Base-by-base conservation (phyloP, 2,113 vertebrate species). In the Morone saxatilis region DNA sequence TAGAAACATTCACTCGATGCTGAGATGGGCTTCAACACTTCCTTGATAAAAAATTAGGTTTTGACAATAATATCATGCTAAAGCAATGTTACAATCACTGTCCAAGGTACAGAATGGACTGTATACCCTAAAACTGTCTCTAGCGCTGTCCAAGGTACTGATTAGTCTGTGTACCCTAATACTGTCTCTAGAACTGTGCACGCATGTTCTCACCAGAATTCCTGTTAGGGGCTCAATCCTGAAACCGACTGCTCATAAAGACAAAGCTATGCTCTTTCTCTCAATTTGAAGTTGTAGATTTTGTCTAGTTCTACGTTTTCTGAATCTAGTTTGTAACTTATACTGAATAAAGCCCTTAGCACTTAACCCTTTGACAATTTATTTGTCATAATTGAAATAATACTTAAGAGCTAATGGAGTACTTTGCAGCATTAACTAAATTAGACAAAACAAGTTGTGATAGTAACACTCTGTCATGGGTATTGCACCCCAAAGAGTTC, bases 381-480 rank as follows among this genome's bases (percentile, higher is more conserved):
- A 59, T 66, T 50, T 59, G 31, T 59, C 45, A 54, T 53, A 66
- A 70, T 71, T 66, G 6, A 71, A 79, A 70, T 53, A 1, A 59
- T 51, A 73, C 31, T 80, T 51, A 20, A 38, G 47, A 40, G 38
- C n/a, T 77, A 45, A 74, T 48, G 43, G 65, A 65, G 43, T 60
- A 65, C 61, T 75, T 57, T 53, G 20, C 40, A 6, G 7, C 62
- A 75, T 20, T 43, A 12, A 78, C 59, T 72, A 65, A 25, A 76
- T 80, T 59, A 48, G 7, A 76, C n/a, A 71, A 57, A 76, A 59
- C 51, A 63, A 50, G 22, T 71, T 56, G 41, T 38, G 14, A 41
- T 56, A 22, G 19, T 11, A 5, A 61, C 36, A 61, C 22, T 38
- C 43, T 40, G n/a, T 53, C 61, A 47, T 25, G 25, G 61, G 47